These are phyloP conservation scores for Caenorhabditis doughertyi DNA, from an alignment of 2,888 invertebrate species.

Conservation along the genomic window DNA sequence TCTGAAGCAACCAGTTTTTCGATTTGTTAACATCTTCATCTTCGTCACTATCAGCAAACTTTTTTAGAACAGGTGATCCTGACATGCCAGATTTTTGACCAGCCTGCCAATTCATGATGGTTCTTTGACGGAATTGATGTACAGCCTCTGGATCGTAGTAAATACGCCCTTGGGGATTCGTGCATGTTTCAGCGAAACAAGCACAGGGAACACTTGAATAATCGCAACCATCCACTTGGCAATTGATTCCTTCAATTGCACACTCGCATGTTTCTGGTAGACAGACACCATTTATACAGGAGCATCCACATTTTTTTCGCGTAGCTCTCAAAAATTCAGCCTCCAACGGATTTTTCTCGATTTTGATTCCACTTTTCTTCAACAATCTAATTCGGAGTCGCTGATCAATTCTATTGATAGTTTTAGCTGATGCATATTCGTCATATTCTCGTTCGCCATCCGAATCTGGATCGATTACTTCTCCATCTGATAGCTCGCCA, in stretches of 20 bases:
- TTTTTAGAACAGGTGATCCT: conserved; percentile 51
- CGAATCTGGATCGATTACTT: conserved; percentile 55
- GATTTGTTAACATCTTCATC: conserved; percentile 23
- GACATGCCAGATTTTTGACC: conserved; percentile 36
- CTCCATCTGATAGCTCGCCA: conserved; percentile 50
- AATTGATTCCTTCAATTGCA: conserved; percentile 57
- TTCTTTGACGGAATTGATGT: conserved; percentile 12
- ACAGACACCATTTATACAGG: conserved; percentile 68
- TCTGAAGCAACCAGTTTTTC: conserved; percentile 9
- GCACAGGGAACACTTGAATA: conserved; percentile 46
- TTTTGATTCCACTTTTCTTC: conserved; percentile 53
- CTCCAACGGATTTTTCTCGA: conserved; percentile 25
- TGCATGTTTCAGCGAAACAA: conserved; percentile 38
- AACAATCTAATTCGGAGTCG: conserved; percentile 45
- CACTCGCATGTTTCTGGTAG: conserved; percentile 70
- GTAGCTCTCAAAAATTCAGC: conserved; percentile 37
- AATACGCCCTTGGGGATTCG: conserved; percentile 55
- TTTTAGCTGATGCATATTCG: conserved; percentile 39
- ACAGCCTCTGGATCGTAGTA: conserved; percentile 55
- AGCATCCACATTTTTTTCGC: conserved; percentile 67
- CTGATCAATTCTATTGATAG: conserved; percentile 1
- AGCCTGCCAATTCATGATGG: conserved; percentile 47
- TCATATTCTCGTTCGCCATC: conserved; percentile 38
- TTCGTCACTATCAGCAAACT: conserved; percentile 50
- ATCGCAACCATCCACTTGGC: conserved; percentile 59